Evolutionary conservation across 2,888 invertebrate genomes (phyloP).

Genomic region (Drosophila colorata): DNA sequence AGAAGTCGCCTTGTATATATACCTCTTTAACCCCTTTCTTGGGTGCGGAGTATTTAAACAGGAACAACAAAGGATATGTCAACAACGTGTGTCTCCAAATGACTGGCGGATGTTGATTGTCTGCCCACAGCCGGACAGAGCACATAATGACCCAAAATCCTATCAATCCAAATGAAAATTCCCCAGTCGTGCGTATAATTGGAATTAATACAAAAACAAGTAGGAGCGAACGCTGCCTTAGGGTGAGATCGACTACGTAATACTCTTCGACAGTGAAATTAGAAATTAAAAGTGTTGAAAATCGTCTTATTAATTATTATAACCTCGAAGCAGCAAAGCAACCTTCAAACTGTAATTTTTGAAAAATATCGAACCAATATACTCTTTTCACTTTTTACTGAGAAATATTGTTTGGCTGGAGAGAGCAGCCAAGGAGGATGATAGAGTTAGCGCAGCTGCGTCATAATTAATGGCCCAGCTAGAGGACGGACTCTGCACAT

Average conservation of each 20-base stretch:
- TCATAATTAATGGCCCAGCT: conserved; percentile 51
- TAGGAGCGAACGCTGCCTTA: too few relatives aligned
- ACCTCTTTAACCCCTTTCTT: too few relatives aligned
- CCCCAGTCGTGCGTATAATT: conserved; percentile 83
- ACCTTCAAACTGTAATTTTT: too few relatives aligned
- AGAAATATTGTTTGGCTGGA: conserved; percentile 46
- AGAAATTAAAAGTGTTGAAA: neutral
- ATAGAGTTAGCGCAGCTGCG: conserved; percentile 35
- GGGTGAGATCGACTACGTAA: neutral
- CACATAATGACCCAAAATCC: conserved; percentile 79
- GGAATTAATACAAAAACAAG: conserved; percentile 82
- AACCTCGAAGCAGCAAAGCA: too few relatives aligned
- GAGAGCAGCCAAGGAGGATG: conserved; percentile 2
- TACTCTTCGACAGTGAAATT: neutral
- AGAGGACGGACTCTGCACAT: neutral
- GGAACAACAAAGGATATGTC: conserved; percentile 20
- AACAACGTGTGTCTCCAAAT: conserved; percentile 42
- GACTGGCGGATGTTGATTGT: conserved; percentile 54
- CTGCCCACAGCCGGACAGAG: conserved; percentile 29
- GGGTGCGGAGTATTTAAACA: conserved; percentile 27
- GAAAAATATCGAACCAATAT: too few relatives aligned
- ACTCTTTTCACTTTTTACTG: conserved; percentile 7
- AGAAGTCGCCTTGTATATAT: neutral
- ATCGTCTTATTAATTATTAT: too few relatives aligned
- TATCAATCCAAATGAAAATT: conserved; percentile 79